Conservation (phyloP, 2,888 invertebrate species). For the Hanleya hanleyi region DNA sequence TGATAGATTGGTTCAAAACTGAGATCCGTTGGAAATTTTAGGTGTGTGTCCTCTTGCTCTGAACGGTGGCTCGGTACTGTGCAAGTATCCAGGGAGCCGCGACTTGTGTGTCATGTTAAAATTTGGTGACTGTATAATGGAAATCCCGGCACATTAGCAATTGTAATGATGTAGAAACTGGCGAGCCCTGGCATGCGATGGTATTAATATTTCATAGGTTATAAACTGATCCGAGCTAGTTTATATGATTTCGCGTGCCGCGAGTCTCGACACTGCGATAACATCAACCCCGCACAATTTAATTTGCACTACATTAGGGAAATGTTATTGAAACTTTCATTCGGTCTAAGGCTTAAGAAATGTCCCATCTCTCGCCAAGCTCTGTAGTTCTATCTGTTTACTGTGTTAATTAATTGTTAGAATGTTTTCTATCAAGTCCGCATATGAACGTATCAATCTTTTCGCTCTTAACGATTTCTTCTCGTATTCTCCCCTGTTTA, state of each 20-base stretch:
- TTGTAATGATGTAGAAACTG: background rate
- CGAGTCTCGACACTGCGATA: background rate
- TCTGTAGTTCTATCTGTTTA: too few relatives aligned
- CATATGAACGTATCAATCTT: too few relatives aligned
- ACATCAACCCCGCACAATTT: background rate
- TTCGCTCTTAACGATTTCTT: background rate
- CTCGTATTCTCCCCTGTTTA: too few relatives aligned
- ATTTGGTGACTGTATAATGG: constrained; percentile 8
- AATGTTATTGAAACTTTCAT: too few relatives aligned
- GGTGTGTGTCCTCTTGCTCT: too few relatives aligned
- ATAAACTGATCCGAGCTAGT: background rate
- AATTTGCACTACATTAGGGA: background rate
- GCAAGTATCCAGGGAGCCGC: background rate
- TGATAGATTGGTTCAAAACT: too few relatives aligned
- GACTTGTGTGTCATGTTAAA: background rate
- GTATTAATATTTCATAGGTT: constrained; percentile 7
- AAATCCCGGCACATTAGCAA: constrained; percentile 3
- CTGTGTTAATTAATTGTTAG: too few relatives aligned
- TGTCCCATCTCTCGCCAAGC: too few relatives aligned
- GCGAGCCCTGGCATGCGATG: background rate
- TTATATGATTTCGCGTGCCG: background rate
- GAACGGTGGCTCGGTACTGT: background rate
- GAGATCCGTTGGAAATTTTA: too few relatives aligned
- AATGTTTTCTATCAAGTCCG: too few relatives aligned
- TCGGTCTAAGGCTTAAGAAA: too few relatives aligned